Conservation (phyloP, 2,797 vertebrate species). For the Bovichtus variegatus region DNA sequence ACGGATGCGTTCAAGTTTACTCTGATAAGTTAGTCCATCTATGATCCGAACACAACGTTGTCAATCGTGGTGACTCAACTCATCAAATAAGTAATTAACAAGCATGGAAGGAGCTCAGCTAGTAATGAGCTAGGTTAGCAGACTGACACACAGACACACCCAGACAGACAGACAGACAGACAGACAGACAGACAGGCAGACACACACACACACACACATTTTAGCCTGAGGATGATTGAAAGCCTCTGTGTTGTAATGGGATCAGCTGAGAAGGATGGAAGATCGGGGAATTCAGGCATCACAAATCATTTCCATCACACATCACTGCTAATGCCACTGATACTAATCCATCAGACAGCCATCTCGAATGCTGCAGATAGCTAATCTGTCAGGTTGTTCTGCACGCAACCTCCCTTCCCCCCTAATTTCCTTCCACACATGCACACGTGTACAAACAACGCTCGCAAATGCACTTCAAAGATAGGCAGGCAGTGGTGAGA, state of each 20-base stretch:
- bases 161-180: background rate
- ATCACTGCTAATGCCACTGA: conserved; percentile 62
- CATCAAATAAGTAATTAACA: too few relatives aligned
- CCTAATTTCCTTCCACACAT: conserved; percentile 21
- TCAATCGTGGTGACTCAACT: too few relatives aligned
- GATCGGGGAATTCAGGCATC: conserved; percentile 59
- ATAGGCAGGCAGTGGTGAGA: background rate
- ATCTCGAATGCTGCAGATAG: conserved; percentile 58
- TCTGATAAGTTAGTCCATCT: too few relatives aligned
- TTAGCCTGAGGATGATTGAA: conserved; percentile 46
- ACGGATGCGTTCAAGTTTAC: too few relatives aligned
- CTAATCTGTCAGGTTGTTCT: conserved; percentile 50
- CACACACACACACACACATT: conserved; percentile 1
- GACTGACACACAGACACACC: too few relatives aligned
- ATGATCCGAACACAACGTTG: too few relatives aligned
- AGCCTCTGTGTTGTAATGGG: conserved; percentile 47
- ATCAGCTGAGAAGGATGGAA: conserved; percentile 58
- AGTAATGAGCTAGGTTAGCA: too few relatives aligned
- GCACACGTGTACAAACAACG: conserved; percentile 8
- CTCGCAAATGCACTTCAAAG: conserved; percentile 11
- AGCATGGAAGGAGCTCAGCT: too few relatives aligned
- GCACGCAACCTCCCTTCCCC: conserved; percentile 2
- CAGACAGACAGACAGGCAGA: background rate
- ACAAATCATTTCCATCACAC: conserved; percentile 74
- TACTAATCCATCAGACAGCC: conserved; percentile 70